These are phyloP conservation scores for Xenops minutus DNA, from an alignment of 2,797 vertebrate species.

Conservation along the genomic window DNA sequence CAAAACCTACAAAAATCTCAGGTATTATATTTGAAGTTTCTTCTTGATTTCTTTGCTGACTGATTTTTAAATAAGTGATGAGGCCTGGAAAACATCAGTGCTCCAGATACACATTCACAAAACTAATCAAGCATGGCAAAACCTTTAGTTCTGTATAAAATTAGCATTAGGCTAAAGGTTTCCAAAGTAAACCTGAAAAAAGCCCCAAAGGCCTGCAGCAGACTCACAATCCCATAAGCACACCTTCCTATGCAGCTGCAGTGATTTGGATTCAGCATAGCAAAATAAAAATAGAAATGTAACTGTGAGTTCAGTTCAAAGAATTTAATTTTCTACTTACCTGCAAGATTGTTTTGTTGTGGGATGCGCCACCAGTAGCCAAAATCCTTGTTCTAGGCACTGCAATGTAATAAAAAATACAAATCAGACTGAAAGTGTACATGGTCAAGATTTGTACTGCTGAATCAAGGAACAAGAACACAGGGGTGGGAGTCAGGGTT, in stretches of 20 bases:
- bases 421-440: background rate
- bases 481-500: background rate
- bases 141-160: background rate
- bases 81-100: background rate
- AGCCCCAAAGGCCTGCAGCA: background rate
- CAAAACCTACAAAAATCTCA: background rate
- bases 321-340: conserved; percentile 63
- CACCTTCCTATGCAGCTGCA: background rate
- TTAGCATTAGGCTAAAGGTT: background rate
- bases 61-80: background rate
- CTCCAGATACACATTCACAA: background rate
- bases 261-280: background rate
- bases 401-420: conserved; percentile 61
- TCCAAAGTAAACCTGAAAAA: background rate
- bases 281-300: background rate
- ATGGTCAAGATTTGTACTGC: background rate
- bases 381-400: conserved; percentile 87
- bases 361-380: conserved; percentile 92
- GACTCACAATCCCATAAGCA: background rate
- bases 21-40: background rate
- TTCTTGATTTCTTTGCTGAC: background rate
- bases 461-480: background rate
- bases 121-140: background rate
- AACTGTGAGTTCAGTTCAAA: background rate
- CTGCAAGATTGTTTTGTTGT: conserved; percentile 88